These are phyloP conservation scores for Heptranchias perlo DNA, from an alignment of 2,113 vertebrate genomes.

Conservation along the genomic window DNA sequence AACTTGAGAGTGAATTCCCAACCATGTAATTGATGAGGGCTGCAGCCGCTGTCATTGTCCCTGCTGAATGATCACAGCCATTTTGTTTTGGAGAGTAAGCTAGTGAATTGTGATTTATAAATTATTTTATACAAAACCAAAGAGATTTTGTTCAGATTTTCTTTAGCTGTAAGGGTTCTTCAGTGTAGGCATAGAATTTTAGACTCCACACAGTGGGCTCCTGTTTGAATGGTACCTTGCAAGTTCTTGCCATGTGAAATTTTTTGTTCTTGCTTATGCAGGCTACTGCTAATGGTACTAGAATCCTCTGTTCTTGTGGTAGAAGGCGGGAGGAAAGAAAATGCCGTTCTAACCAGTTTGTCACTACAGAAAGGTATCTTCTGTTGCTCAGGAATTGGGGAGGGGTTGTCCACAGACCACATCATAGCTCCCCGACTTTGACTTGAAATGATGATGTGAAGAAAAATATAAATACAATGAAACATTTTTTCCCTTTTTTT, in stretches of 20 bases:
- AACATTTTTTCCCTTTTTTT: not conserved
- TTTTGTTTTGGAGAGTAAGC: not conserved
- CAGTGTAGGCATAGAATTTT: not conserved
- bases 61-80: not conserved
- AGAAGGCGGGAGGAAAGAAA: not conserved
- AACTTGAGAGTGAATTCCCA: not conserved
- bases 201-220: not conserved
- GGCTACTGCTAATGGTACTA: not conserved
- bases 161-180: not conserved
- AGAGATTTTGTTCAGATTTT: not conserved
- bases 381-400: not conserved
- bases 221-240: not conserved
- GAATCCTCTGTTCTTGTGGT: not conserved
- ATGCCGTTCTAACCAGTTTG: too few species aligned
- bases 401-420: not conserved
- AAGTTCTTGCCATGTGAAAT: not conserved
- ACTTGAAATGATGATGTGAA: not conserved
- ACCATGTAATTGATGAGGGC: not conserved
- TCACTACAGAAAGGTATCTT: not conserved
- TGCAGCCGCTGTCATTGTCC: not conserved
- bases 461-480: not conserved
- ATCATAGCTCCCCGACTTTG: not conserved
- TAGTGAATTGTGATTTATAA: not conserved
- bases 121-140: not conserved
- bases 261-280: not conserved